These are phyloP conservation scores for Lycia hirtaria DNA, from an alignment of 2,888 invertebrate species.

Conservation along the genomic window DNA sequence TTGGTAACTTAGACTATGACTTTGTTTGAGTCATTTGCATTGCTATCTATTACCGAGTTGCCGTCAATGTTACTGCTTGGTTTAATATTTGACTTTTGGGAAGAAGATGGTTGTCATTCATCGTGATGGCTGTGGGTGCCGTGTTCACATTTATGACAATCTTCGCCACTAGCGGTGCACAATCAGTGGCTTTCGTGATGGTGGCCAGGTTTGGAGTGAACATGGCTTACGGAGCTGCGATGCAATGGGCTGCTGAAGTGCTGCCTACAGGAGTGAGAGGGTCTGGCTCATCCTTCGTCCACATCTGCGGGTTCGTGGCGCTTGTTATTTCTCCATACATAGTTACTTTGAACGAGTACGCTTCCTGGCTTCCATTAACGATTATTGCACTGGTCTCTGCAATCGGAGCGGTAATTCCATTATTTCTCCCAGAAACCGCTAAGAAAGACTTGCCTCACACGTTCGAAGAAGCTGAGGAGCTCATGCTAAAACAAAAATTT, in stretches of 20 bases:
- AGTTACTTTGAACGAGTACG: slow-evolving; percentile 57
- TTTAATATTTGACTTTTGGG: slow-evolving; percentile 64
- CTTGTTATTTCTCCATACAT: slow-evolving; percentile 66
- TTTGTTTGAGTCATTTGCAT: slow-evolving; percentile 68
- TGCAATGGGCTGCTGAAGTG: slow-evolving; percentile 69
- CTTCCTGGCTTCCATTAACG: slow-evolving; percentile 60
- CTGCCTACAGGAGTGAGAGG: slow-evolving; percentile 67
- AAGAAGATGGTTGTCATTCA: slow-evolving; percentile 58
- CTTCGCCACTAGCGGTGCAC: slow-evolving; percentile 54
- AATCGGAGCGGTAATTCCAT: slow-evolving; percentile 47
- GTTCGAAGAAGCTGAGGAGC: slow-evolving; percentile 63
- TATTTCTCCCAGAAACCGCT: slow-evolving; percentile 67
- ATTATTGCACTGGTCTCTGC: slow-evolving; percentile 52
- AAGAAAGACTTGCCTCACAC: slow-evolving; percentile 66
- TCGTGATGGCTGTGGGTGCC: slow-evolving; percentile 46
- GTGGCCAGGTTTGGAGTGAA: slow-evolving; percentile 64
- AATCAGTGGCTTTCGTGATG: slow-evolving; percentile 62
- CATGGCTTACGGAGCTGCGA: slow-evolving; percentile 57
- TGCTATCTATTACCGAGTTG: slow-evolving; percentile 68
- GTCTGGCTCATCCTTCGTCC: slow-evolving; percentile 60
- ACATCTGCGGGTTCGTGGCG: slow-evolving; percentile 62
- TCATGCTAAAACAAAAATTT: slow-evolving; percentile 52
- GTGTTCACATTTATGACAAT: slow-evolving; percentile 58
- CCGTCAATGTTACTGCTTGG: slow-evolving; percentile 62
- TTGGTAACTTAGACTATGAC: slow-evolving; percentile 61